phyloP scores from a whole-genome alignment of 2,113 vertebrate species.

The Steatornis caripensis region DNA sequence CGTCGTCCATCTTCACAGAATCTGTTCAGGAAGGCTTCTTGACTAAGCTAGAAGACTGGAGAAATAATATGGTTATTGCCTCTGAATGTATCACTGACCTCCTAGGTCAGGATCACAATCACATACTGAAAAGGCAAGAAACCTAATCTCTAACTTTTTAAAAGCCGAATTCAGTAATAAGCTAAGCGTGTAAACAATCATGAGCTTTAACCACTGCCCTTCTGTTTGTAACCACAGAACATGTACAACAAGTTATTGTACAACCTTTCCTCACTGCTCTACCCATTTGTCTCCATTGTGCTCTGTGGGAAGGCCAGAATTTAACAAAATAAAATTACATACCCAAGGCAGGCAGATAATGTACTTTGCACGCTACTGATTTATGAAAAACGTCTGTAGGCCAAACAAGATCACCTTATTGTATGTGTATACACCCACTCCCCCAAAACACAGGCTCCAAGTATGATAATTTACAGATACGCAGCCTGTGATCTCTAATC shows the following conservation, averaged over 20 bases:
- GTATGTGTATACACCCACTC: rapidly evolving
- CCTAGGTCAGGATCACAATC: background rate
- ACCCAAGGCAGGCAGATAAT: background rate
- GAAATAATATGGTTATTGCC: background rate
- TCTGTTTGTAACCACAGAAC: background rate
- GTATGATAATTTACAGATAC: rapidly evolving
- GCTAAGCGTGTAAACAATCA: background rate
- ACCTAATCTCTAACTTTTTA: background rate
- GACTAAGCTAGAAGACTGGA: background rate
- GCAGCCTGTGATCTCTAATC: background rate
- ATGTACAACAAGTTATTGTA: rapidly evolving
- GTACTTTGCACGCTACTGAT: background rate
- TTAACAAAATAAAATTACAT: background rate
- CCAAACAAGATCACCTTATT: rapidly evolving
- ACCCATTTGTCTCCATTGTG: background rate
- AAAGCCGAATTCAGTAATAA: background rate
- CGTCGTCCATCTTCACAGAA: background rate
- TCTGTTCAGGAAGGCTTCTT: background rate
- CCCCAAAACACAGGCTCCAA: background rate
- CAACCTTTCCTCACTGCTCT: background rate
- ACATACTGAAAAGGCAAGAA: background rate
- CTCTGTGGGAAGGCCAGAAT: background rate
- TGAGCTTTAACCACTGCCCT: background rate
- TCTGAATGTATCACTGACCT: background rate
- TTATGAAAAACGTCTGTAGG: background rate